Percentiles rank a stretch among this genome's conserved stretches.
Conservation (phyloP, 2,113 vertebrate genomes). For the Phycodurus eques region DNA sequence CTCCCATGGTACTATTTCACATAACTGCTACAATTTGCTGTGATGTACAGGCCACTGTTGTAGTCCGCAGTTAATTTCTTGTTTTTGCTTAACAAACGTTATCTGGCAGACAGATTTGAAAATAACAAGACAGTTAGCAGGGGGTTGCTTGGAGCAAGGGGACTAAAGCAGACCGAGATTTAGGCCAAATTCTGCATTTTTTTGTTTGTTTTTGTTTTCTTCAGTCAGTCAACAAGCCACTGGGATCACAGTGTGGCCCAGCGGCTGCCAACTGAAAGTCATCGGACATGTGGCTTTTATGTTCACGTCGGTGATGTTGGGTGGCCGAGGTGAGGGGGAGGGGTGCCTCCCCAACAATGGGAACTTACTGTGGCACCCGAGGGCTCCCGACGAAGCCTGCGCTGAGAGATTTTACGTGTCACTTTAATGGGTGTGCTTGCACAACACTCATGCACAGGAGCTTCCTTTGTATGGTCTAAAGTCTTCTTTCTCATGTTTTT, state of each 20-base stretch:
- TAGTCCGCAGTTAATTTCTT: neutral
- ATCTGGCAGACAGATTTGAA: neutral
- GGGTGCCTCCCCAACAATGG: conserved; percentile 49
- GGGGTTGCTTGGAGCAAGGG: neutral
- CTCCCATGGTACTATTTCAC: too few species aligned
- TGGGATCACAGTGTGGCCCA: conserved; percentile 30
- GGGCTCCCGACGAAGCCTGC: conserved; percentile 31
- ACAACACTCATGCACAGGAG: conserved; percentile 5
- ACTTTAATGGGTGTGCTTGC: conserved; percentile 5
- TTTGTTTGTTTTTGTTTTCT: conserved; percentile 40
- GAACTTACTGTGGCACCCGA: conserved; percentile 42
- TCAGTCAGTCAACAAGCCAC: conserved; percentile 26
- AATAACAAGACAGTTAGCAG: neutral
- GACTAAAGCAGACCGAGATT: conserved; percentile 25
- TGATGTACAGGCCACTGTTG: too few species aligned
- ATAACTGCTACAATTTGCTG: too few species aligned
- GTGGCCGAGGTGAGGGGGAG: conserved; percentile 40
- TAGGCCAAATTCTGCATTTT: conserved; percentile 33
- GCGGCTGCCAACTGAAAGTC: conserved; percentile 65
- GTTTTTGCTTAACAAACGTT: neutral
- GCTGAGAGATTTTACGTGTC: conserved; percentile 31
- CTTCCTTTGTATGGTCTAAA: conserved; percentile 37
- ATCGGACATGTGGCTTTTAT: conserved; percentile 73
- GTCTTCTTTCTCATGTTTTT: conserved; percentile 12
- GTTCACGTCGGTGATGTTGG: conserved; percentile 44